Percentiles rank a stretch among this genome's conserved stretches.
These are phyloP conservation scores for Podarcis raffonei DNA, from an alignment of 2,113 vertebrate genomes.

Conservation along the genomic window DNA sequence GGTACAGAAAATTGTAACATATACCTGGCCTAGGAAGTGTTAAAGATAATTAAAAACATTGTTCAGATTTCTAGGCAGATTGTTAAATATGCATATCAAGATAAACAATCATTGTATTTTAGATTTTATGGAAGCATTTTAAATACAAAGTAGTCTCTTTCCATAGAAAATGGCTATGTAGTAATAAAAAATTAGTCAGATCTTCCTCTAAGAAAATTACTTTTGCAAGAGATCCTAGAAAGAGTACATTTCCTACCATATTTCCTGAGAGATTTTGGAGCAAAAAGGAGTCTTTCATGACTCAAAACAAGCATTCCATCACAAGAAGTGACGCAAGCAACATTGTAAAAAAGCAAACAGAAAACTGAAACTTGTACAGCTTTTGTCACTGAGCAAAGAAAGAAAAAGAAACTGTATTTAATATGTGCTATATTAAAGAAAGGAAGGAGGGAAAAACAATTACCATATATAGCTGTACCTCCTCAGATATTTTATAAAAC, in stretches of 20 bases:
- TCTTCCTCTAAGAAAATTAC: slow-evolving; percentile 19
- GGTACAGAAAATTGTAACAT: background rate
- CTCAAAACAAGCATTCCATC: background rate
- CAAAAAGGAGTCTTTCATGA: too few relatives aligned
- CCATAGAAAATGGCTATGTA: slow-evolving; percentile 20
- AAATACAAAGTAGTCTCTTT: slow-evolving; percentile 6
- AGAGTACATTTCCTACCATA: background rate
- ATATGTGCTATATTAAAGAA: background rate
- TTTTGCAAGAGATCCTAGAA: background rate
- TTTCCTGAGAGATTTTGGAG: background rate
- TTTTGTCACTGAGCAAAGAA: background rate
- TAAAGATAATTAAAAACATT: background rate
- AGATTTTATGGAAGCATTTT: slow-evolving; percentile 26
- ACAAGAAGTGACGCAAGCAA: background rate
- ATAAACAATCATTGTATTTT: slow-evolving; percentile 24
- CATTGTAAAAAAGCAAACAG: background rate
- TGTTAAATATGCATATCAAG: background rate
- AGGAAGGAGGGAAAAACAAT: background rate
- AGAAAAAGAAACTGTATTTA: background rate
- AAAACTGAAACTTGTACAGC: background rate
- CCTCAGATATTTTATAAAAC: slow-evolving; percentile 5
- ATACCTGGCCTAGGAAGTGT: background rate
- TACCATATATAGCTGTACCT: background rate
- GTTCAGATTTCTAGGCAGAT: background rate
- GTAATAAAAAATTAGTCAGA: background rate